Percentiles rank a stretch among this genome's conserved stretches.
Conservation (phyloP, 2,888 invertebrate species). For the Volucella zonaria region DNA sequence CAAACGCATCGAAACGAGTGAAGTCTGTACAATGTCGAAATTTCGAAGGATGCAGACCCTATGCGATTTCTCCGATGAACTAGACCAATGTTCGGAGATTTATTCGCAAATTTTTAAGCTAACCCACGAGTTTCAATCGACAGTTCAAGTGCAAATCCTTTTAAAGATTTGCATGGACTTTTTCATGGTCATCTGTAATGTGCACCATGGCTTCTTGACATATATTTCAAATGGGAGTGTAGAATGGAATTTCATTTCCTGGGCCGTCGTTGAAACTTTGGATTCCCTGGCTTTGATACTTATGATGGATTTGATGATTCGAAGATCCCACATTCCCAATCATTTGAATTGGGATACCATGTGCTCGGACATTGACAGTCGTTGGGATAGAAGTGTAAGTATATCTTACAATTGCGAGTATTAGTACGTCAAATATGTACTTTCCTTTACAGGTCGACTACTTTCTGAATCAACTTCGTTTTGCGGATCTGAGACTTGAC, state of each 20-base stretch:
- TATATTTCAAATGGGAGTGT: slow-evolving; percentile 71
- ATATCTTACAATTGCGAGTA: not conserved
- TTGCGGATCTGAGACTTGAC: slow-evolving; percentile 25
- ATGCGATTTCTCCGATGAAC: slow-evolving; percentile 77
- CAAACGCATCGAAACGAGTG: slow-evolving; percentile 2
- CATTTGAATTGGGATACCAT: slow-evolving; percentile 77
- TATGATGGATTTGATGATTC: slow-evolving; percentile 76
- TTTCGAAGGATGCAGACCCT: slow-evolving; percentile 77
- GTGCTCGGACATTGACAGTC: slow-evolving; percentile 77
- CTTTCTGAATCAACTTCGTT: slow-evolving; percentile 22
- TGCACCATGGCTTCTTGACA: slow-evolving; percentile 76
- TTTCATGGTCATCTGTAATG: slow-evolving; percentile 76
- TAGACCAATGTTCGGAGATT: slow-evolving; percentile 76
- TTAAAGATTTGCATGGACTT: slow-evolving; percentile 79
- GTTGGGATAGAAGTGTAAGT: slow-evolving; percentile 79
- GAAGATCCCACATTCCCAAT: slow-evolving; percentile 75
- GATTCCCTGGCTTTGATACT: slow-evolving; percentile 77
- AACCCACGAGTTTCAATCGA: slow-evolving; percentile 74
- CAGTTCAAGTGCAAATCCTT: slow-evolving; percentile 78
- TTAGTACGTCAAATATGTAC: too few species aligned
- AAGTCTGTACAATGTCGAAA: slow-evolving; percentile 49
- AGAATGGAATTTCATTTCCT: slow-evolving; percentile 68
- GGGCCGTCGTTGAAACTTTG: slow-evolving; percentile 75
- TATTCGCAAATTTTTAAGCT: slow-evolving; percentile 76
- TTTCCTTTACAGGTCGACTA: slow-evolving; percentile 27